Percentiles rank a stretch among this genome's conserved stretches.
These are phyloP conservation scores for Terebella lapidaria DNA, from an alignment of 2,888 invertebrate genomes.

Conservation along the genomic window DNA sequence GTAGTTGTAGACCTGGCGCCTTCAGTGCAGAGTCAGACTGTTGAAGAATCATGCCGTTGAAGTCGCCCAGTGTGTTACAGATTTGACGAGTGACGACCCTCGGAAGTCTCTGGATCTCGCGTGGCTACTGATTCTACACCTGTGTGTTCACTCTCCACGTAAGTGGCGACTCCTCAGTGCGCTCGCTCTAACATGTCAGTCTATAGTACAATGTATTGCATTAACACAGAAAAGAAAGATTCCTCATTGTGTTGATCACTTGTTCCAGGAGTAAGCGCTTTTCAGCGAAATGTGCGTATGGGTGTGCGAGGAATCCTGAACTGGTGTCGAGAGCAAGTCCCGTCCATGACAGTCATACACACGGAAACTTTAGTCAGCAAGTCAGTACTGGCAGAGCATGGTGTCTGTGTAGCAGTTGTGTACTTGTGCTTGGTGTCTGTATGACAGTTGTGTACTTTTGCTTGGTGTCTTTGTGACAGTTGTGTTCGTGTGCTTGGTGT, in stretches of 20 bases:
- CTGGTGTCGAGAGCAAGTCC: constrained; percentile 2
- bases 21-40: no score
- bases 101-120: neutral
- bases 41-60: no score
- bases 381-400: neutral
- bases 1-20: no score
- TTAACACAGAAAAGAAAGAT: no score
- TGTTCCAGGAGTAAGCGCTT: neutral
- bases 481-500: no score
- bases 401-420: no score
- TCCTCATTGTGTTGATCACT: no score
- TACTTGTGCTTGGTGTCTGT: no score
- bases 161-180: neutral
- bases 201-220: no score
- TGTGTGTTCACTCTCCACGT: neutral
- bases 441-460: no score
- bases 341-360: neutral
- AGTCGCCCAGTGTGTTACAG: no score
- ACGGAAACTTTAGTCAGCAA: neutral
- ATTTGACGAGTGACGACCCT: neutral
- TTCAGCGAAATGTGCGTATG: neutral
- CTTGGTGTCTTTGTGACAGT: no score
- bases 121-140: neutral
- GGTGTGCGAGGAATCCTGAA: neutral
- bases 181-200: neutral